Base-by-base conservation (phyloP, 2,888 invertebrate species). In the Alsophila aescularia region DNA sequence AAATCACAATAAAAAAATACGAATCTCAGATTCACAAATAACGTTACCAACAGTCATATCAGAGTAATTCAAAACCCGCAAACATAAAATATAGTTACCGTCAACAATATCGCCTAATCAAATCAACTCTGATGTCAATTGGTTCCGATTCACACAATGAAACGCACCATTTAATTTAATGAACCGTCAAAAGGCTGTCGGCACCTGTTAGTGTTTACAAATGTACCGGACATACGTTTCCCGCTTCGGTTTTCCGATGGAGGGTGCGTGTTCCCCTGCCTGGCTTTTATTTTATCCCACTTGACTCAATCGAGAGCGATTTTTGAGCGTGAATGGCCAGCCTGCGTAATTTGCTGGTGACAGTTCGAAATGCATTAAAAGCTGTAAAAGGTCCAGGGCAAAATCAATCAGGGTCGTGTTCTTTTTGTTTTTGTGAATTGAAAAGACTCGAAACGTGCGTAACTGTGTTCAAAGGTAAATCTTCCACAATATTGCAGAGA, bases 321-420 rank as follows among this genome's bases (percentile, higher is more conserved):
- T 91, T 90, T 90, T 86, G 87, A 88, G 85, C 87, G 86, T 85
- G 88, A 90, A 89, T 87, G 88, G 87, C 84, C 83, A 85, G 86
- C 85, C 82, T 70, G 77, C 72, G 85, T 89, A 89, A 90, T 90
- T 89, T 90, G 85, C 82, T 75, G 81, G 80, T 84, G 90, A 87
- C 90, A 89, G 87, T 77, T 77, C 74, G 83, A 88, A 88, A 87
- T 85, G 78, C 85, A 85, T 86, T 87, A 81, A 89, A 87, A 87
- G 89, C 87, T 81, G 77, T 87, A 87, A 89, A 88, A 85, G 86
- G 82, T 79, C 75, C 81, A 72, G 72, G 73, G 79, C 77, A 84
- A 88, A 89, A 83, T 87, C 87, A 87, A 88, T 90, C 85, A 83
- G 72, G 73, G 70, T 64, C 64, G 65, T 67, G 73, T 71, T 57